A percentile compares a stretch with the other conserved stretches of the same genome.
These are phyloP conservation scores for Pangasius sanitwongsei DNA, from an alignment of 2,797 vertebrate genomes.

Conservation along the genomic window DNA sequence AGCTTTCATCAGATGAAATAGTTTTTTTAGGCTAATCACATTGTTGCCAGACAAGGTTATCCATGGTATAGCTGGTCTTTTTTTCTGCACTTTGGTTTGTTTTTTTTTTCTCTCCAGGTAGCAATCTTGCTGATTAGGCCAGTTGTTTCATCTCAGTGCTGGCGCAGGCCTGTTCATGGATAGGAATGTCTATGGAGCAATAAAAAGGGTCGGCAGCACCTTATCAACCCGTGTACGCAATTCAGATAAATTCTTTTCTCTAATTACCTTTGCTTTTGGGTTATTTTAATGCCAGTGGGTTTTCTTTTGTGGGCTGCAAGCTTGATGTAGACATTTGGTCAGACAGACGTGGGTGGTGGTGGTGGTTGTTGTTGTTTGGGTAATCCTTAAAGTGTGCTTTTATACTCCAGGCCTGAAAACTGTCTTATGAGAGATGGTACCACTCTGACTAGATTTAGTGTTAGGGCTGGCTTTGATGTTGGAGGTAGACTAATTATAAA, in stretches of 20 bases:
- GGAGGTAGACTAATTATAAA: neutral
- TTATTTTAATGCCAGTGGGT: neutral
- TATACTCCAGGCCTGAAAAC: constrained; percentile 1
- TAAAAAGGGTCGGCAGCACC: constrained; percentile 47
- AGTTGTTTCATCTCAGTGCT: constrained; percentile 47
- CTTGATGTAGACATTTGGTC: constrained; percentile 36
- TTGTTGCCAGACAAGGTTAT: constrained; percentile 44
- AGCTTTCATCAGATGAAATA: constrained; percentile 34
- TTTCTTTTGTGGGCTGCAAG: neutral
- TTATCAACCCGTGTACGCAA: constrained; percentile 51
- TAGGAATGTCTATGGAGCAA: constrained; percentile 51
- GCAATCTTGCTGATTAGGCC: constrained; percentile 55
- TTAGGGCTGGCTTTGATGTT: constrained; percentile 17
- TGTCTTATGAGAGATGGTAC: constrained; percentile 27
- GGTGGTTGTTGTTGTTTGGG: constrained; percentile 18
- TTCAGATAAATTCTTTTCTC: constrained; percentile 48
- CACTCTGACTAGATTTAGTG: constrained; percentile 10
- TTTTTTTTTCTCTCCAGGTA: neutral
- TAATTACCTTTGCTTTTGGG: constrained; percentile 17
- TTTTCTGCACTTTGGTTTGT: constrained; percentile 49
- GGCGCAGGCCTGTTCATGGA: constrained; percentile 31
- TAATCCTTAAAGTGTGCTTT: constrained; percentile 13
- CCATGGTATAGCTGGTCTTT: constrained; percentile 36
- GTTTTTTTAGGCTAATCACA: constrained; percentile 36
- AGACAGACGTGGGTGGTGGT: neutral